Percentiles rank a stretch among this genome's conserved stretches.
phyloP scores from a whole-genome alignment of 2,797 vertebrate species.

The Leuciscus waleckii region DNA sequence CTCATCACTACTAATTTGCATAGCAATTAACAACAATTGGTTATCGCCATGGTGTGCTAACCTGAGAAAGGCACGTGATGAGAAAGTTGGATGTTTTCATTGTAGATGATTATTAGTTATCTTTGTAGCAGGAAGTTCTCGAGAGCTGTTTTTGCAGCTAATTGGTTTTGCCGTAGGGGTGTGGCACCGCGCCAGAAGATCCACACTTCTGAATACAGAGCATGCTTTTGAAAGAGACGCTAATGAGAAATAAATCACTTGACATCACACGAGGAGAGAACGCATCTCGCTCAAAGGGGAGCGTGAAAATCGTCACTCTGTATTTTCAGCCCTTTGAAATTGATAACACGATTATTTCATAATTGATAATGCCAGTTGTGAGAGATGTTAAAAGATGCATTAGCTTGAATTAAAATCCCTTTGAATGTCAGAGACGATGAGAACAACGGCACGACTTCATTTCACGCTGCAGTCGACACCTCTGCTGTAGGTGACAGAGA shows the following conservation, averaged over 20 bases:
- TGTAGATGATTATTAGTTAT: conserved; percentile 14
- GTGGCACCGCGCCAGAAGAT: conserved; percentile 44
- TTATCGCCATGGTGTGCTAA: background rate
- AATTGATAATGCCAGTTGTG: conserved; percentile 45
- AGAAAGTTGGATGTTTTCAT: background rate
- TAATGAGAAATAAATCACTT: conserved; percentile 42
- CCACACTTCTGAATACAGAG: conserved; percentile 21
- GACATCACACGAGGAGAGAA: conserved; percentile 29
- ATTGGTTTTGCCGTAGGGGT: conserved; percentile 47
- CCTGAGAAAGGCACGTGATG: background rate
- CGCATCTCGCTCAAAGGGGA: conserved; percentile 7
- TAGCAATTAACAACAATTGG: background rate
- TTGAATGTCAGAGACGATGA: conserved; percentile 43
- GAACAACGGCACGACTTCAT: conserved; percentile 24
- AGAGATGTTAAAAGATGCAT: conserved; percentile 43
- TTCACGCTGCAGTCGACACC: conserved; percentile 9
- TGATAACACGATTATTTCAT: conserved; percentile 40
- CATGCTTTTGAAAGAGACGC: conserved; percentile 1
- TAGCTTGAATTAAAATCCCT: conserved; percentile 42
- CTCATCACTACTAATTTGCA: background rate
- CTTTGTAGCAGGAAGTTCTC: conserved; percentile 2
- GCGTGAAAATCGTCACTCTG: conserved; percentile 25
- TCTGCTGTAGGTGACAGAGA: conserved; percentile 24
- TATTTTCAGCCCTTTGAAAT: conserved; percentile 50
- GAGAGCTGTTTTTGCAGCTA: conserved; percentile 41